A percentile compares a stretch with the other conserved stretches of the same genome.
These are phyloP conservation scores for Pristionchus mayeri DNA, from an alignment of 2,888 invertebrate genomes.

Conservation along the genomic window DNA sequence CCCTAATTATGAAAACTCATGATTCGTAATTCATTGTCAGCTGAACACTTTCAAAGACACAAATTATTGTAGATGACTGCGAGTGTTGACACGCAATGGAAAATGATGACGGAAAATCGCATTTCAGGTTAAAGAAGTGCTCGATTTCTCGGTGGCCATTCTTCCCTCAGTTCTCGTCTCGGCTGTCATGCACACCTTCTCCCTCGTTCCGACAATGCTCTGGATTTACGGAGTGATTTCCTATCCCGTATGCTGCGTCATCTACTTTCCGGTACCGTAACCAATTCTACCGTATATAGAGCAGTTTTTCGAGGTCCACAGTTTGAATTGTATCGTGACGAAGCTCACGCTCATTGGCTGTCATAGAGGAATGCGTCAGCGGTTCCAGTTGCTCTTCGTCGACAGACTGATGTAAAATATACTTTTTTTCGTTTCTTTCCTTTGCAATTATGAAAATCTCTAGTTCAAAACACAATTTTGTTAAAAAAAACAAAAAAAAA, in stretches of 20 bases:
- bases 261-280: slow-evolving; percentile 7
- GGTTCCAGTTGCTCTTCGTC: not conserved
- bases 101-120: too few species aligned
- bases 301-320: not conserved
- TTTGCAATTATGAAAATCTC: too few species aligned
- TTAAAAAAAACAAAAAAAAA: too few species aligned
- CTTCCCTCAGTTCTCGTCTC: not conserved
- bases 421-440: too few species aligned
- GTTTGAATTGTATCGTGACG: not conserved
- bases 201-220: not conserved
- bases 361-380: not conserved
- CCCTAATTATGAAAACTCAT: too few species aligned
- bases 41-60: too few species aligned
- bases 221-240: not conserved
- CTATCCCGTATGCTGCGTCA: not conserved
- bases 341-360: not conserved
- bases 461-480: too few species aligned
- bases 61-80: too few species aligned
- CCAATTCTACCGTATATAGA: not conserved
- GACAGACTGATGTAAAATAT: not conserved
- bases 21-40: too few species aligned
- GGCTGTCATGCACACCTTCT: not conserved
- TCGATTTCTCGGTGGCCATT: not conserved
- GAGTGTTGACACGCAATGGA: too few species aligned
- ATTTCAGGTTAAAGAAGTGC: not conserved